Base-by-base conservation (phyloP, 2,888 invertebrate genomes). In the Drosophila lacicola region DNA sequence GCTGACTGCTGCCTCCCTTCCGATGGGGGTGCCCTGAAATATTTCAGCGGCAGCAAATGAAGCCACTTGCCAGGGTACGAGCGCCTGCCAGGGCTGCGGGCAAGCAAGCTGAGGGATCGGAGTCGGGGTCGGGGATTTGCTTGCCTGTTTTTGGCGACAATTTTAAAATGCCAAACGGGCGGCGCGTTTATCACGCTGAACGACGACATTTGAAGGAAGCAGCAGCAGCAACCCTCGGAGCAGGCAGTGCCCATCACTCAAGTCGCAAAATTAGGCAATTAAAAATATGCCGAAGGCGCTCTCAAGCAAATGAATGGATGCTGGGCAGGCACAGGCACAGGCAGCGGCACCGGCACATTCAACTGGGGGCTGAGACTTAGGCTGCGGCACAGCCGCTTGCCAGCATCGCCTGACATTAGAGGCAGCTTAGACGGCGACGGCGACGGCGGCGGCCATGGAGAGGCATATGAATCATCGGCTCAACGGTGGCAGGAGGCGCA, bases 251-350 rank as follows among this genome's bases (percentile, higher is more conserved):
- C 90, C 91, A 89, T 91, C 90, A 89, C 90, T 91, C 91, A 91
- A 90, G 91, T 88, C 88, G 82, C 91, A 83, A 91, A 91, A 91
- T 91, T 92, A 92, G 91, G 92, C 91, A 92, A 91, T 91, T 91
- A 91, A 91, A 90, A 91, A 91, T 92, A 90, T 92, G 91, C 92
- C 92, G 87, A 88, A 90, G 91, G 91, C 88, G 84, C 74, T 75
- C 78, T 64, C 77, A 51, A 60, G 37, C 78, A 86, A 88, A 88
- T 89, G 84, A 74, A 80, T 78, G 78, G 74, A 60, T 54, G 63
- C 67, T 55, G 51, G 47, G 47, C 57, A 36, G 54, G 56, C 47
- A 57, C 10, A 45, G 34, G 33, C 11, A 17, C 41, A 29, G 46
- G 21, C 19, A 54, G 4, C 44, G 74, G 42, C 55, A 50, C 6